Base-by-base conservation (phyloP, 2,113 vertebrate genomes). In the Syngnathus typhle region DNA sequence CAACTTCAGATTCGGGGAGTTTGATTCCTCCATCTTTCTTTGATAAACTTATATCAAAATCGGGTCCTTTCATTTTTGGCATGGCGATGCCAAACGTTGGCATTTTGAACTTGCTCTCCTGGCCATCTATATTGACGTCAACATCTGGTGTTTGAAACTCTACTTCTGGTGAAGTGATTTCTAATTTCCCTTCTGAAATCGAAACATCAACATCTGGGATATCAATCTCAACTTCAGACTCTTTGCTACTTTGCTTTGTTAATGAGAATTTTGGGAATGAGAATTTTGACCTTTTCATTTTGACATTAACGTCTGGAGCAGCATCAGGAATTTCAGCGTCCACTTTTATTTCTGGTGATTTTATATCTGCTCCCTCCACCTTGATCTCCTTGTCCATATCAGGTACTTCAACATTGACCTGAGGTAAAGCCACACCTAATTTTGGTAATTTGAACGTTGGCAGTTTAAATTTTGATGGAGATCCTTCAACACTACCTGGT, bases 291-390 rank as follows among this genome's bases (percentile, higher is more conserved):
- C 3, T 58, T 18, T 58, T 36, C 5, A 58, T 7, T 36, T 58
- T 58, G 6, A 58, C 49, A 10, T 51, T 8, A 51, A 51, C 12
- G 7, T 23, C 21, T 55, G 52, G 12, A 4, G n/a, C 52, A 55
- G 21, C 9, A 5, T 55, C 21, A 6, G 21, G 52, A 55, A 55
- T 21, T 23, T 55, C 6, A 12, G 52, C 52, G 0, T 55, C 52
- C 23, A 27, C 21, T 10, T 27, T 23, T 23, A 55, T 83, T 59
- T 43, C 19, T 76, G 67, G 84, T 84, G 18, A 87, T 9, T 71
- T 74, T 67, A 37, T 68, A 65, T 18, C 60, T 64, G 2, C 1
- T 27, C 21, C 21, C 4, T 23, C 10, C 11, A 23, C 11, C 11
- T 55, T 55, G 9, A 27, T 23, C 2, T 55, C 10, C 11, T 11